Base-by-base conservation (phyloP, 2,797 vertebrate genomes). In the Hippopotamyrus pictus region DNA sequence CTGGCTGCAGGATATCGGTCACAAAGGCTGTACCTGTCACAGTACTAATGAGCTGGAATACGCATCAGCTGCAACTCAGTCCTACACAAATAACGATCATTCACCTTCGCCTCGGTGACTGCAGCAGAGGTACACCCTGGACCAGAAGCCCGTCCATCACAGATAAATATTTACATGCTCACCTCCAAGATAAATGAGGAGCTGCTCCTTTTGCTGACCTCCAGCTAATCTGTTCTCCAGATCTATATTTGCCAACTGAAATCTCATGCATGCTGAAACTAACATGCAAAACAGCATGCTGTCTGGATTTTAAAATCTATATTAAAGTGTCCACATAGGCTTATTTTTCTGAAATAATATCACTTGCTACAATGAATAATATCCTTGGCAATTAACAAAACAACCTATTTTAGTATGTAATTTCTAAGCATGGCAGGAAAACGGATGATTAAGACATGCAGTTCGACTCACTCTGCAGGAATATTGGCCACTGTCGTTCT, bases 401-500 rank as follows among this genome's bases (percentile, higher is more conserved):
- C 83, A 50, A 11, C 22, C 22, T 33, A 19, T 46, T 57, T 29
- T 79, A 89, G 11, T 12, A 48, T 29, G 8, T 19, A 37, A 37
- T 86, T 86, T 69, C 57, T 83, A 50, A 76, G 69, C 33, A 41
- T 19, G 69, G 69, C 12, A 19, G 51, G 37, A 51, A 88, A 41
- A 88, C 8, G 8, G 12, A 69, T 2, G 5, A 33, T 53, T 29
- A 51, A 37, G 54, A 76, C 1, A 44, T 7, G 44, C 57, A 85
- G 90, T 82, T 92, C 14, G 62, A 97, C 98, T 90, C 96, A 99
- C 98, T 97, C 95, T 88, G 95, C 96, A 1, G 96, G 96, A 92
- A 99, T 95, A 93, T 99, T 99, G 90, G 96, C 97, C 22, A 99
- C 97, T 50, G 98, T 99, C 84, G 98, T 98, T 93, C 98, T 96